Evolutionary conservation across 2,888 invertebrate species (phyloP), one percentile per base, ranked within the genome.

Genomic region (Dinocampus coccinellae): DNA sequence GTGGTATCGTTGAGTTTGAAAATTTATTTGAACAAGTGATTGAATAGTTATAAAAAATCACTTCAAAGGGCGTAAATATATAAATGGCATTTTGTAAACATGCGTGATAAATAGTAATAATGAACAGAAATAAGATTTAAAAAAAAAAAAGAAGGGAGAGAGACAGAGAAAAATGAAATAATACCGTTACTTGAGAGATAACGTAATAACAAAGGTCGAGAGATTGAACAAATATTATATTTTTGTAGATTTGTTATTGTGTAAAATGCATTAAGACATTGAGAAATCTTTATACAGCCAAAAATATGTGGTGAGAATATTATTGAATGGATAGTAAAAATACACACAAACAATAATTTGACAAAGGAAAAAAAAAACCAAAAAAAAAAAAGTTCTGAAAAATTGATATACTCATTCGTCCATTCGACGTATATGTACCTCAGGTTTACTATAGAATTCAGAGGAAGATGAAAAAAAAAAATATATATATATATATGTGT

Each of bases 231-330:
- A 82, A 82, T 83, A 85, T 83, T 86, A 86, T 87, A 87, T 87
- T 87, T 87, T 87, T 87, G 85, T 86, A 86, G 86, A 86, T 86
- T 86, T 87, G 86, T 87, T 87, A 87, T 85, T 82, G 86, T 85
- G 82, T 85, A 82, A 80, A 81, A 83, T 84, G 84, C 83, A 85
- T 85, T 84, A 83, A 83, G 85, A 84, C 84, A 84, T 85, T 85
- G 84, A 85, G 80, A 83, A 83, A 80, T 58, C 80, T 83, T 82
- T 83, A 84, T 82, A 83, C 81, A 81, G 76, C 77, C 74, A 75
- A 76, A 78, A 78, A 72, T 73, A 69, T 76, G 77, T 70, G 29
- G 73, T 70, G 77, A 78, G 74, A 77, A 76, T 79, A 29, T 42
- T 26, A 33, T 61, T 53, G 39, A 61, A 47, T 61, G 47, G 34